Base-by-base conservation (phyloP, 2,888 invertebrate genomes). In the Chorisops tibialis region DNA sequence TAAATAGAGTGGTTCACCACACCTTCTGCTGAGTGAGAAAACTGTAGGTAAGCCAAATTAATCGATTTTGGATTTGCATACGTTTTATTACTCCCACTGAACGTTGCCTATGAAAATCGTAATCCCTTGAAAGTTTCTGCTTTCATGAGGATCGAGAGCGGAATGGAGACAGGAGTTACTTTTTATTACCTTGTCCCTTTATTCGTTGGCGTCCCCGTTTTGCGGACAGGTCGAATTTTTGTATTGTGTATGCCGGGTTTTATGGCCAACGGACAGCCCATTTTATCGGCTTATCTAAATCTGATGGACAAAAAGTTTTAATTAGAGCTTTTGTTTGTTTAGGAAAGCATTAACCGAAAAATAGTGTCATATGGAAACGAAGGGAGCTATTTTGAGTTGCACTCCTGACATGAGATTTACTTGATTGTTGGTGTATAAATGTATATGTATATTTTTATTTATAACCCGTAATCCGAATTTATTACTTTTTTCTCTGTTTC, bases 11-110 rank as follows among this genome's bases (percentile, higher is more conserved):
- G 9, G 30, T 30, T 30, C 30, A 7, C 5, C 30, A 30, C 30
- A 30, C 30, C 30, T 30, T 30, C 30, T 9, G 30, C 5, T 30
- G 30, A 30, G 30, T 30, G 30, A 9, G 7, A n/a, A n/a, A 9
- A 2, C 30, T 30, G 9, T 30, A n/a, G n/a, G n/a, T n/a, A n/a
- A 47, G 47, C 47, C 21, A 47, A 47, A 47, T 47, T 47, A 47
- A 47, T 47, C 47, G 47, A 47, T 47, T 47, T 47, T n/a, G 47
- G 47, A 47, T 47, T 47, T 47, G 47, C 47, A 47, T 47, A 47
- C 47, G 47, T 22, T 47, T 47, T 47, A 47, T 47, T 47, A 47
- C 47, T n/a, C n/a, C 47, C 21, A 22, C 21, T 21, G 22, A 22
- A 47, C 47, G 47, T 47, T 22, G 47, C 19, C 47, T 22, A 47